Percentiles rank a stretch among this genome's conserved stretches.
Evolutionary conservation across 2,797 vertebrate genomes (phyloP).

Genomic region (Alcedo quadribrachys): DNA sequence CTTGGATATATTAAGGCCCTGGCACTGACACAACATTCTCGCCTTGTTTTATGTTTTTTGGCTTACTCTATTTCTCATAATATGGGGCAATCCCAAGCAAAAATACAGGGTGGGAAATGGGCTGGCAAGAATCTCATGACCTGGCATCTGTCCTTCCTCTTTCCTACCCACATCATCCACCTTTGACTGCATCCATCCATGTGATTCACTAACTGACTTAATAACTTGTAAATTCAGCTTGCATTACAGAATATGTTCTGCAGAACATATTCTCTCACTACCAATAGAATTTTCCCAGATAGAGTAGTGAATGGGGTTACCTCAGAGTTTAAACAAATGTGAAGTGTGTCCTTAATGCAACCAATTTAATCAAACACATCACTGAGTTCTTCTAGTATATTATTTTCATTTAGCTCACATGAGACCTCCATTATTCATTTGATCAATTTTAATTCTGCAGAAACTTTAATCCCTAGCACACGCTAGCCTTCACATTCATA

Average conservation of each 20-base stretch:
- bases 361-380: conserved; percentile 64
- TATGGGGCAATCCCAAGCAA: not conserved
- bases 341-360: conserved; percentile 42
- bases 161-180: not conserved
- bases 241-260: not conserved
- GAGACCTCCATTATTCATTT: conserved; percentile 24
- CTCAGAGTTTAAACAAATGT: conserved; percentile 52
- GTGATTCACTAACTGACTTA: conserved; percentile 34
- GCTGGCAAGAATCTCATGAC: not conserved
- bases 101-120: not conserved
- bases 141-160: not conserved
- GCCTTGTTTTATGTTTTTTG: not conserved
- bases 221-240: conserved; percentile 42
- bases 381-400: conserved; percentile 26
- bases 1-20: not conserved
- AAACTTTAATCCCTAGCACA: conserved; percentile 14
- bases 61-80: not conserved
- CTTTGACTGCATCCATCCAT: conserved; percentile 5
- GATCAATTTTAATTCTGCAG: conserved; percentile 60
- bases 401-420: conserved; percentile 52
- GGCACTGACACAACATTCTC: not conserved
- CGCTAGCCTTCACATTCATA: not conserved
- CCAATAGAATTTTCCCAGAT: not conserved
- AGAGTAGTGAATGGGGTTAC: conserved; percentile 37
- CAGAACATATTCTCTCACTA: not conserved